phyloP scores from a whole-genome alignment of 2,888 invertebrate species.

The Pasiphila rectangulata region DNA sequence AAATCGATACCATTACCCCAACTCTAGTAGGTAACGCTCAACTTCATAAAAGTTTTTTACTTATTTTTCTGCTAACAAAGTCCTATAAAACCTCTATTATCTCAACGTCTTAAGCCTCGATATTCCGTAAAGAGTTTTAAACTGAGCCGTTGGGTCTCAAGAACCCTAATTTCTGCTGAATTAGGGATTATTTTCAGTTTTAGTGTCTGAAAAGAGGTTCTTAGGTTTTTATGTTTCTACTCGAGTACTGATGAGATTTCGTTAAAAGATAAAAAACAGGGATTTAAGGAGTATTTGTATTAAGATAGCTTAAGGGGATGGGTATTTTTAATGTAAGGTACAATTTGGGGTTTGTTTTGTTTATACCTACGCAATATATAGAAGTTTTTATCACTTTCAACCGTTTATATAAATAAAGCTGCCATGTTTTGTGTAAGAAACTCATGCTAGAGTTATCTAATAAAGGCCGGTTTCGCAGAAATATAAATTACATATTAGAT shows the following conservation, averaged over 20 bases:
- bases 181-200: conserved; percentile 3
- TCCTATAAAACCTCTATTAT: conserved; percentile 29
- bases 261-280: not conserved
- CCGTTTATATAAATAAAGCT: too few relatives aligned
- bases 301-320: too few relatives aligned
- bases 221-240: conserved; percentile 32
- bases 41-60: conserved; percentile 20
- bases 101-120: conserved; percentile 26
- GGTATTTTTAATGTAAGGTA: too few relatives aligned
- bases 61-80: conserved; percentile 22
- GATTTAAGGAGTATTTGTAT: not conserved
- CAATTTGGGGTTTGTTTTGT: too few relatives aligned
- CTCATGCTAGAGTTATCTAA: too few relatives aligned
- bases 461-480: too few relatives aligned
- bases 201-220: conserved; percentile 24
- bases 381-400: too few relatives aligned
- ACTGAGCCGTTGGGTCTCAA: conserved; percentile 27
- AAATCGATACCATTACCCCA: not conserved
- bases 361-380: too few relatives aligned
- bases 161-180: conserved; percentile 38
- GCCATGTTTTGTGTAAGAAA: too few relatives aligned
- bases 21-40: not conserved
- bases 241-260: conserved; percentile 18
- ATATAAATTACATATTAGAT: too few relatives aligned
- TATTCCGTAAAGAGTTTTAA: conserved; percentile 34